Percentiles rank a stretch among this genome's conserved stretches.
These are phyloP conservation scores for Achlya flavicornis DNA, from an alignment of 2,888 invertebrate species.

Conservation along the genomic window DNA sequence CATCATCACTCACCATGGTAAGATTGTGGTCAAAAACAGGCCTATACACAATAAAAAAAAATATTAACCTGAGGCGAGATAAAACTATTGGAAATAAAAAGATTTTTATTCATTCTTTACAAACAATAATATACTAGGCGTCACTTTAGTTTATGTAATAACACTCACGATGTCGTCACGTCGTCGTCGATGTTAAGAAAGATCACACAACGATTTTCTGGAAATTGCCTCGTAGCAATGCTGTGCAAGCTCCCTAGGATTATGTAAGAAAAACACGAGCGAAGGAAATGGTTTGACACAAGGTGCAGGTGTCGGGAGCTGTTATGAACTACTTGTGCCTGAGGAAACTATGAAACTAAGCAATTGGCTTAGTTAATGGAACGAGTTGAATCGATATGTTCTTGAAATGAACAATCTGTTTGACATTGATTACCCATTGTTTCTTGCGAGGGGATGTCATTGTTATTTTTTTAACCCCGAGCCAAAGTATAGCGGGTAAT, in stretches of 20 bases:
- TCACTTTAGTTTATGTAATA: neutral
- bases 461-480: too few species aligned
- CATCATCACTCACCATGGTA: too few species aligned
- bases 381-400: neutral
- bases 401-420: neutral
- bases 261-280: conserved; percentile 40
- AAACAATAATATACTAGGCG: neutral
- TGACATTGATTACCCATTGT: too few species aligned
- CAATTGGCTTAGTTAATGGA: too few species aligned
- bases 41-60: too few species aligned
- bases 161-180: neutral
- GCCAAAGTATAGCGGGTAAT: too few species aligned
- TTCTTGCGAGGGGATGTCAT: too few species aligned
- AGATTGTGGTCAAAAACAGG: too few species aligned
- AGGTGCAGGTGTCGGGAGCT: conserved; percentile 35
- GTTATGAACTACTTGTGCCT: conserved; percentile 27
- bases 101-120: too few species aligned
- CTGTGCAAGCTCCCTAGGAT: conserved; percentile 24
- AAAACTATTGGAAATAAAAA: too few species aligned
- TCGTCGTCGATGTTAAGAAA: neutral
- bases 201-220: conserved; percentile 42
- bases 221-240: conserved; percentile 46
- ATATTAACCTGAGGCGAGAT: neutral
- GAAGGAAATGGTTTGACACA: conserved; percentile 33
- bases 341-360: conserved; percentile 17